Conservation (phyloP, 2,888 invertebrate species). For the Galerucella nymphaeae region DNA sequence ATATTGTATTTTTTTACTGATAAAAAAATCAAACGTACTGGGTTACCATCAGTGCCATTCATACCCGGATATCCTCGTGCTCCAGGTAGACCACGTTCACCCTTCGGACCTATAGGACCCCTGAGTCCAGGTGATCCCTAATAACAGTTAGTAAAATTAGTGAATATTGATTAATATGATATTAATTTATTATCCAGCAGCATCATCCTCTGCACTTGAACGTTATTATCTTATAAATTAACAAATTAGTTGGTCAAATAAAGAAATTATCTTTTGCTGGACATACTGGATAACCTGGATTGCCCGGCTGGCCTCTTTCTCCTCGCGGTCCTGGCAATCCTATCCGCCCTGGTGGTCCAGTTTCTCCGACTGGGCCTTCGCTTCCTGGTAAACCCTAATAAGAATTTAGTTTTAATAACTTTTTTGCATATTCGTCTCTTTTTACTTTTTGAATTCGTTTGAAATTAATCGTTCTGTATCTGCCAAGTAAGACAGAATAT, state of each 20-base stretch:
- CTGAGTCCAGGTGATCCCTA: conserved; percentile 67
- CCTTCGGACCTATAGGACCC: conserved; percentile 63
- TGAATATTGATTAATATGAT: conserved; percentile 17
- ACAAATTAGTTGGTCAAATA: neutral
- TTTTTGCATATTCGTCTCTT: neutral
- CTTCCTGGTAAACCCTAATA: conserved; percentile 56
- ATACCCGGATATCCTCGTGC: conserved; percentile 39
- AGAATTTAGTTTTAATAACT: conserved; percentile 10
- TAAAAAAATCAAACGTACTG: conserved; percentile 32
- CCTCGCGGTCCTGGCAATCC: conserved; percentile 65
- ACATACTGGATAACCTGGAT: conserved; percentile 66
- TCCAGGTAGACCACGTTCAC: conserved; percentile 59
- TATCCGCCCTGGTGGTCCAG: conserved; percentile 67
- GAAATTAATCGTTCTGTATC: too few species aligned
- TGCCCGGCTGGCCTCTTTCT: conserved; percentile 64
- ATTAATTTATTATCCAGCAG: conserved; percentile 4
- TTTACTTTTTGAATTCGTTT: too few species aligned
- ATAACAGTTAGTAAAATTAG: conserved; percentile 43
- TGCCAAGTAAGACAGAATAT: too few species aligned
- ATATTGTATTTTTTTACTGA: neutral
- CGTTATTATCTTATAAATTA: neutral
- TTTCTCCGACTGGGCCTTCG: conserved; percentile 57
- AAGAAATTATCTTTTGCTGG: neutral
- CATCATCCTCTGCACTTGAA: neutral
- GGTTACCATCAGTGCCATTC: conserved; percentile 34